Conservation (phyloP, 1,140 invertebrate species). For the Sminthurides bifidus region DNA sequence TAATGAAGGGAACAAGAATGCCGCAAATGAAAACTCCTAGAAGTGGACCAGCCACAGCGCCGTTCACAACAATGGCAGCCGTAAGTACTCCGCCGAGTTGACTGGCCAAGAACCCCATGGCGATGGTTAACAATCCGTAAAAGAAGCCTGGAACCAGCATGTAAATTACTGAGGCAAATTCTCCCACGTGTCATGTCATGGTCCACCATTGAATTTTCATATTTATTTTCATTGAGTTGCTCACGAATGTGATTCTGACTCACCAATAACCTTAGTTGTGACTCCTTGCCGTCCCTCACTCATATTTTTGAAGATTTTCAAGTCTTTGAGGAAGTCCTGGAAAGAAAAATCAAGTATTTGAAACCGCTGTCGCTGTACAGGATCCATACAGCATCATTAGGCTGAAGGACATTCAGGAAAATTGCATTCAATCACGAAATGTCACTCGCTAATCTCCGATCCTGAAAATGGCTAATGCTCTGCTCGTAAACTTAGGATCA, state of each 20-base stretch:
- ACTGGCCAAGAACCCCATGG: slow-evolving; percentile 22
- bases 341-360: too few relatives aligned
- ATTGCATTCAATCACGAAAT: too few relatives aligned
- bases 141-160: slow-evolving; percentile 9
- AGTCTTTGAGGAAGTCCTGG: slow-evolving; percentile 37
- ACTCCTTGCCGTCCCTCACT: slow-evolving; percentile 34
- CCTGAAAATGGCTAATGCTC: too few relatives aligned
- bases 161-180: not conserved
- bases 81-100: slow-evolving; percentile 20
- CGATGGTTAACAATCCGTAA: slow-evolving; percentile 21
- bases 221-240: not conserved
- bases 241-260: not conserved
- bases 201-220: not conserved
- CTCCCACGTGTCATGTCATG: not conserved
- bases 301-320: slow-evolving; percentile 32
- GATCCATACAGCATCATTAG: too few relatives aligned
- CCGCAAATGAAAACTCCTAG: slow-evolving; percentile 25
- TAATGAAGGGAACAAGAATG: slow-evolving; percentile 23
- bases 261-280: slow-evolving; percentile 35
- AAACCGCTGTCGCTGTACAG: too few relatives aligned
- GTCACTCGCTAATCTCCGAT: too few relatives aligned
- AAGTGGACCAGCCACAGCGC: slow-evolving; percentile 23
- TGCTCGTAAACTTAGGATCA: too few relatives aligned
- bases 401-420: too few relatives aligned
- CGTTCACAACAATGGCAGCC: slow-evolving; percentile 22